phyloP scores from a whole-genome alignment of 2,888 invertebrate species.

The Mimumesa dahlbomi region DNA sequence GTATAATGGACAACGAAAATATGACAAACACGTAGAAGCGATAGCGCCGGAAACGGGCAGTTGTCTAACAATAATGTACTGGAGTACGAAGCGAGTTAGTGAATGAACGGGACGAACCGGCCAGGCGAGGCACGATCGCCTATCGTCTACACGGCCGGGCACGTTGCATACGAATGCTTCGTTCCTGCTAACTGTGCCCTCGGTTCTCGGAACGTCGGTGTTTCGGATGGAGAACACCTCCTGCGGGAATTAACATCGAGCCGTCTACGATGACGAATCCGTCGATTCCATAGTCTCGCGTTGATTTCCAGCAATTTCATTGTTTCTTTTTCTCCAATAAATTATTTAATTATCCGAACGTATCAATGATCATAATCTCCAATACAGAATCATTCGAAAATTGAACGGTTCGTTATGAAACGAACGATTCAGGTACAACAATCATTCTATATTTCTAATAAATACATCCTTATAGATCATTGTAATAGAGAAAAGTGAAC shows the following conservation, averaged over 20 bases:
- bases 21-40: conserved; percentile 77
- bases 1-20: conserved; percentile 68
- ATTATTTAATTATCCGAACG: too few relatives aligned
- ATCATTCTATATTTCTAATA: too few relatives aligned
- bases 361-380: too few relatives aligned
- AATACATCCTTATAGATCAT: too few relatives aligned
- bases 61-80: conserved; percentile 78
- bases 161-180: conserved; percentile 70
- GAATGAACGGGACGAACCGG: conserved; percentile 69
- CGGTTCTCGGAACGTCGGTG: conserved; percentile 43
- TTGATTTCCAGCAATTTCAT: too few relatives aligned
- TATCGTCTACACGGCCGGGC: conserved; percentile 64
- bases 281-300: too few relatives aligned
- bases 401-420: too few relatives aligned
- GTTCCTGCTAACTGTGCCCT: conserved; percentile 47
- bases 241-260: conserved; percentile 18
- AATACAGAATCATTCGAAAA: too few relatives aligned
- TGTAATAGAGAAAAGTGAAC: too few relatives aligned
- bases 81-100: conserved; percentile 73
- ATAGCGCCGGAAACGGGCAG: conserved; percentile 77
- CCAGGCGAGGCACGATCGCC: conserved; percentile 53
- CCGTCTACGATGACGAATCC: conserved; percentile 1
- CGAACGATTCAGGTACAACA: too few relatives aligned
- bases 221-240: conserved; percentile 35
- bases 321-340: not conserved